Base-by-base conservation (phyloP, 2,113 vertebrate species). In the Hemibates koningsi region DNA sequence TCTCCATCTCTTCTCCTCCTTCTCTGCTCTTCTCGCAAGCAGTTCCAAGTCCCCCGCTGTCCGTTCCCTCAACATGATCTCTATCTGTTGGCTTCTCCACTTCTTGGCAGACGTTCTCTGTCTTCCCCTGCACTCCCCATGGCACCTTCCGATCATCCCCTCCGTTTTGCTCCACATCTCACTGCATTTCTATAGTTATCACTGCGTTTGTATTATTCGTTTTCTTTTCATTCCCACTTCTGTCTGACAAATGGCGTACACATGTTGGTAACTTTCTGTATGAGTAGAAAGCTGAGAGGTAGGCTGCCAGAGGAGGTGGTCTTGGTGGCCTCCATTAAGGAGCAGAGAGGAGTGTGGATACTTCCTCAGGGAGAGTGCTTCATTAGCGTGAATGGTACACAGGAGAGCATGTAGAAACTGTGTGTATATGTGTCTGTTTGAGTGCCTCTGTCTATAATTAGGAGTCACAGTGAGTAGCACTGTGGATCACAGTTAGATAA, bases 351-450 rank as follows among this genome's bases (percentile, higher is more conserved):
- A 91, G 81, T 80, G 80, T 79, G 66, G 84, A 83, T 87, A 66
- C 87, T 91, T 95, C 93, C 89, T 92, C 43, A 16, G 90, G 90
- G 92, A 94, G 81, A 86, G 92, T 83, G 89, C 88, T 94, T 96
- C 94, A 95, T 96, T 96, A 96, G 88, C 76, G 86, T 94, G 94
- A 93, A 95, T 82, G 84, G 89, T 85, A 91, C 91, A 91, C 93
- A 89, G 86, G 87, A 92, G 95, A 95, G 91, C 91, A 89, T 89
- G 88, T 83, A 88, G 91, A 91, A 87, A 89, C 86, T 85, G 88
- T 90, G 92, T 90, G 89, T 86, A 89, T 86, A 91, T 86, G 86
- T 86, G 92, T 86, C 89, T 93, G 93, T 94, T 93, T 90, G 93
- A 94, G 93, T 89, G 90, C 85, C 91, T 94, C 88, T 73, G 90